Percentiles rank a stretch among this genome's conserved stretches.
Evolutionary conservation across 2,113 vertebrate genomes (phyloP).

Genomic region (Chaenogobius annularis): DNA sequence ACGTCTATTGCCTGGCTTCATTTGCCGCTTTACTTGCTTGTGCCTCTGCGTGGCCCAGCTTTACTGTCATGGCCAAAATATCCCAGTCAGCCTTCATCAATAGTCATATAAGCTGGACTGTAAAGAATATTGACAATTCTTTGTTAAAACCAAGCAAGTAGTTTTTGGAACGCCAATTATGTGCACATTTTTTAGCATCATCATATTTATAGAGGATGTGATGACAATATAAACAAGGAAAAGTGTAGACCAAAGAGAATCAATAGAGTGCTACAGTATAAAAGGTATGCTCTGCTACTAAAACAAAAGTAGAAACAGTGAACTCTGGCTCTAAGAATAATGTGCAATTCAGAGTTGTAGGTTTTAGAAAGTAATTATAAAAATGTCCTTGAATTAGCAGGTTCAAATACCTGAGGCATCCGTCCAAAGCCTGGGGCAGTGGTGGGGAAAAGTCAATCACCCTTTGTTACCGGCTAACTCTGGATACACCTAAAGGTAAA

Average conservation of each 20-base stretch:
- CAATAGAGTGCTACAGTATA: not conserved
- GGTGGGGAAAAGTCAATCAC: not conserved
- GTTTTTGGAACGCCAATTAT: no score
- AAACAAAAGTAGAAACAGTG: not conserved
- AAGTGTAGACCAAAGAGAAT: not conserved
- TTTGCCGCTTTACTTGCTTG: no score
- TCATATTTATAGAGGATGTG: not conserved
- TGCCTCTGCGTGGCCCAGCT: no score
- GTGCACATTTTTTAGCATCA: not conserved
- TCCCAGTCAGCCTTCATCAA: no score
- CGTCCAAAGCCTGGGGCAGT: not conserved
- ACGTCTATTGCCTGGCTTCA: not conserved
- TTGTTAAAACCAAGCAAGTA: not conserved
- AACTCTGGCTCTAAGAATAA: slow-evolving; percentile 4
- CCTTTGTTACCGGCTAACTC: not conserved
- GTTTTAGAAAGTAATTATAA: slow-evolving; percentile 9
- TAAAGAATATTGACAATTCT: not conserved
- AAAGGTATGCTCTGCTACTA: not conserved
- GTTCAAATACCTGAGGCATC: not conserved
- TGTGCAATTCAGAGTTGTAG: not conserved
- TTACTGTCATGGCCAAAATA: no score
- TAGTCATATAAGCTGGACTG: not conserved
- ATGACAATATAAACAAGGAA: not conserved
- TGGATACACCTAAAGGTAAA: not conserved
- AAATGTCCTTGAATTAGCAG: slow-evolving; percentile 4